These are phyloP conservation scores for Xenus cinereus DNA, from an alignment of 2,113 vertebrate species.

Conservation along the genomic window DNA sequence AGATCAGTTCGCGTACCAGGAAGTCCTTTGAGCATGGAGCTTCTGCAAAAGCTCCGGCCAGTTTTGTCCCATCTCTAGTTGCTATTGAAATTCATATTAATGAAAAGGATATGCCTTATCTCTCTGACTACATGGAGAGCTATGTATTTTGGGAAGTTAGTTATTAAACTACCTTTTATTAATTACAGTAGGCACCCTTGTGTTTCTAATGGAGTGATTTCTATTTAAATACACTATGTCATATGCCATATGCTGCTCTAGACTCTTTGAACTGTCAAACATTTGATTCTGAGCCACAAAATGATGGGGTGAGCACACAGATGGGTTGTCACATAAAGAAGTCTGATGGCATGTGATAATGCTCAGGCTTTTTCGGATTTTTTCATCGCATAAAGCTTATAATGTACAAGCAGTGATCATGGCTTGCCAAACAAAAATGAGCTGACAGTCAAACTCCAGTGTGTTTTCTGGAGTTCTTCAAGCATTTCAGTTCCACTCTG, in stretches of 20 bases:
- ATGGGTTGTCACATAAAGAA: slow-evolving; percentile 56
- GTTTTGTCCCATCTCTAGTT: not conserved
- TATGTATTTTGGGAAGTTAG: not conserved
- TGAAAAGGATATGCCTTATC: not conserved
- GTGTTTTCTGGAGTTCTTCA: slow-evolving; percentile 12
- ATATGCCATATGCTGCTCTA: slow-evolving; percentile 56
- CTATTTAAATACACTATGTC: slow-evolving; percentile 60
- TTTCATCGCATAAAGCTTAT: not conserved
- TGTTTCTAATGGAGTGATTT: slow-evolving; percentile 51
- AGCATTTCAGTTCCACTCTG: slow-evolving; percentile 43
- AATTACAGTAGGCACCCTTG: slow-evolving; percentile 5
- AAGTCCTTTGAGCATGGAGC: not conserved
- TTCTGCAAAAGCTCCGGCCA: not conserved
- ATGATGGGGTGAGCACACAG: not conserved
- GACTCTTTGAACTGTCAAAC: slow-evolving; percentile 57
- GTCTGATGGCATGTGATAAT: slow-evolving; percentile 55
- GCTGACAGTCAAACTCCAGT: slow-evolving; percentile 17
- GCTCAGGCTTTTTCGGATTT: not conserved
- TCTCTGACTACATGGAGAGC: not conserved
- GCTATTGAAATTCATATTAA: not conserved
- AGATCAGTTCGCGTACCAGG: not conserved
- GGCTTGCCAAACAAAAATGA: slow-evolving; percentile 59
- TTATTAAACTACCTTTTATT: slow-evolving; percentile 33
- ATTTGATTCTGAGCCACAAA: slow-evolving; percentile 45
- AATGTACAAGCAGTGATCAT: slow-evolving; percentile 8